Evolutionary conservation across 2,113 vertebrate genomes (phyloP), one percentile per base, ranked within the genome.

Genomic region (Jaculus jaculus): DNA sequence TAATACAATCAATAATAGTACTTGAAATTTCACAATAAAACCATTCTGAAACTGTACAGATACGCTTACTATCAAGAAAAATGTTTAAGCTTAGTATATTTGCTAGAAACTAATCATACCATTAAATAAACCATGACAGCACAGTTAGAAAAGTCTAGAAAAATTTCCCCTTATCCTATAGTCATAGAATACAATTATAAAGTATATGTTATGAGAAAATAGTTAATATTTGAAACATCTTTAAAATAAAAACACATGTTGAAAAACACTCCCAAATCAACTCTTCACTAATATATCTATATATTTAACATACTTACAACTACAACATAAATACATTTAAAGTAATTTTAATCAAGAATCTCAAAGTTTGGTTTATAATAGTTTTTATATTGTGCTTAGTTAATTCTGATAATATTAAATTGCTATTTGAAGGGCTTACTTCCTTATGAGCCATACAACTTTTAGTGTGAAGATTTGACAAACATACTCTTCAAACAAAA

Each of bases 261-360:
- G 37, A 89, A 86, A 96, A 85, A 75, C 23, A 92, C 47, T 91
- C 12, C 66, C 39, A 17, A 74, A 78, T 86, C 47, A 96, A 82
- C 7, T 75, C 37, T 71, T 20, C 47, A 79, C 3, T 66, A 94
- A 92, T 71, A 81, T 24, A 78, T 32, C 23, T 47, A 11, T 78
- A 92, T 54, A 24, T 74, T 82, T 73, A n/a, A n/a, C n/a, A n/a
- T 80, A 81, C 47, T 93, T 85, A 47, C 65, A 89, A 69, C 16
- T 37, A 15, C 13, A 66, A 37, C 74, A 66, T 84, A 47, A 95
- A 54, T 21, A 80, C 58, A 9, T 37, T 71, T 34, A 80, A 96
- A 80, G 42, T 32, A 94, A 83, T 74, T 91, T 88, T 84, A 91
- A 92, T 68, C 37, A 86, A 90, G 15, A 51, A 81, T 47, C 92